These are phyloP conservation scores for Oligia latruncula DNA, from an alignment of 2,888 invertebrate species.

Conservation along the genomic window DNA sequence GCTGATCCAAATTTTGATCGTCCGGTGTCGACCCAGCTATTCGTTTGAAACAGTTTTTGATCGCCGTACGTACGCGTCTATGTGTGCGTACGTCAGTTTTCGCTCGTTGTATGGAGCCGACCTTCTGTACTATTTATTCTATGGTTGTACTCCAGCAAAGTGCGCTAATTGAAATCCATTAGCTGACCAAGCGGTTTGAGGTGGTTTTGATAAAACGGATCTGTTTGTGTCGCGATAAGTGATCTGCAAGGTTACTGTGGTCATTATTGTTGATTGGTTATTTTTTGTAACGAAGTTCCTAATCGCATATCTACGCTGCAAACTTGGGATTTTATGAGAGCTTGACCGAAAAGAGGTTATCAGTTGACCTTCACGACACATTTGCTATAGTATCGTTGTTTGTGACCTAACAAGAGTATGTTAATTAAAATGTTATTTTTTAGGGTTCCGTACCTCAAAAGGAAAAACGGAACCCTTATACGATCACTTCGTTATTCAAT, in stretches of 20 bases:
- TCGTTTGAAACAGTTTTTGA: background rate
- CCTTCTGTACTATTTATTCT: constrained; percentile 1
- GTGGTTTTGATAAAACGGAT: constrained; percentile 34
- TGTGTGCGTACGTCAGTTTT: background rate
- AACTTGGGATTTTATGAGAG: background rate
- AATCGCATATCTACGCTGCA: background rate
- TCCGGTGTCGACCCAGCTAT: background rate
- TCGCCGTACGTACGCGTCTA: background rate
- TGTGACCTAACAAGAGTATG: background rate
- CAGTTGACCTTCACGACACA: background rate
- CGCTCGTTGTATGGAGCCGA: background rate
- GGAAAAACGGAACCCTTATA: too few species aligned
- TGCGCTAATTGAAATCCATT: constrained; percentile 51
- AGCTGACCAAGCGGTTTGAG: constrained; percentile 21
- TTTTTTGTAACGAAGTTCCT: background rate
- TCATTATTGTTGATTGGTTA: background rate
- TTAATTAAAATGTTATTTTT: background rate
- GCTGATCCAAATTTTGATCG: too few species aligned
- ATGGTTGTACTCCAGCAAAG: constrained; percentile 14
- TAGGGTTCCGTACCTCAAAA: too few species aligned
- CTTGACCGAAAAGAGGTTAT: background rate
- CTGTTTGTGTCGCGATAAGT: constrained; percentile 26
- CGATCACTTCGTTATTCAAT: too few species aligned
- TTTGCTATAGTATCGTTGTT: too few species aligned
- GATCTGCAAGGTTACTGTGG: constrained; percentile 8